Conservation (phyloP, 2,888 invertebrate genomes). For the Caenorhabditis sulstoni region DNA sequence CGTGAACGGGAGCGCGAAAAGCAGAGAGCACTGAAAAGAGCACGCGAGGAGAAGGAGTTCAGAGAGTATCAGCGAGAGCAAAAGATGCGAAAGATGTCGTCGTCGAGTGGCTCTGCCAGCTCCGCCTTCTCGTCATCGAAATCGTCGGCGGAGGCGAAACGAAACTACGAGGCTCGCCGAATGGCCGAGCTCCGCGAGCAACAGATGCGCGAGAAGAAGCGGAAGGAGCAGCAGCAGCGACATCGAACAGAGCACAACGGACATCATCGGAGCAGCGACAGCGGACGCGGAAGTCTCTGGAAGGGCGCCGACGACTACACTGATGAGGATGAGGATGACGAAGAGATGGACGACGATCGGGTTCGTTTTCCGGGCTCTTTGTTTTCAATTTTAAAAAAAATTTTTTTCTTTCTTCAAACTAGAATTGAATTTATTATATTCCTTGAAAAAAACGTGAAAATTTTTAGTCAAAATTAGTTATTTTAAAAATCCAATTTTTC, state of each 20-base stretch:
- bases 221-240: slow-evolving; percentile 20
- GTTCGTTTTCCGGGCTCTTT: too few relatives aligned
- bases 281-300: slow-evolving; percentile 32
- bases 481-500: too few relatives aligned
- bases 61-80: slow-evolving; percentile 30
- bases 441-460: too few relatives aligned
- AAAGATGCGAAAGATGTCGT: slow-evolving; percentile 24
- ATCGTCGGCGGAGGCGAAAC: slow-evolving; percentile 1
- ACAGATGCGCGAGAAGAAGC: slow-evolving; percentile 41
- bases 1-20: slow-evolving; percentile 50
- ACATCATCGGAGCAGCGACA: slow-evolving; percentile 5
- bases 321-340: slow-evolving; percentile 58
- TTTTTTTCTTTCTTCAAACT: too few relatives aligned
- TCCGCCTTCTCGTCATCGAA: slow-evolving; percentile 9
- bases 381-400: background rate
- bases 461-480: too few relatives aligned
- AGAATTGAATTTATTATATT: too few relatives aligned
- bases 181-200: slow-evolving; percentile 53
- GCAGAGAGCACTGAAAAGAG: slow-evolving; percentile 36
- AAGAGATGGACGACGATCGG: slow-evolving; percentile 11
- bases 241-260: background rate
- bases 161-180: slow-evolving; percentile 46
- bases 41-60: slow-evolving; percentile 16
- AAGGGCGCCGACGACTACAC: slow-evolving; percentile 46
- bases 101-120: slow-evolving; percentile 7